These are phyloP conservation scores for Hydrochoerus hydrochaeris DNA, from an alignment of 2,113 vertebrate genomes.

Conservation along the genomic window DNA sequence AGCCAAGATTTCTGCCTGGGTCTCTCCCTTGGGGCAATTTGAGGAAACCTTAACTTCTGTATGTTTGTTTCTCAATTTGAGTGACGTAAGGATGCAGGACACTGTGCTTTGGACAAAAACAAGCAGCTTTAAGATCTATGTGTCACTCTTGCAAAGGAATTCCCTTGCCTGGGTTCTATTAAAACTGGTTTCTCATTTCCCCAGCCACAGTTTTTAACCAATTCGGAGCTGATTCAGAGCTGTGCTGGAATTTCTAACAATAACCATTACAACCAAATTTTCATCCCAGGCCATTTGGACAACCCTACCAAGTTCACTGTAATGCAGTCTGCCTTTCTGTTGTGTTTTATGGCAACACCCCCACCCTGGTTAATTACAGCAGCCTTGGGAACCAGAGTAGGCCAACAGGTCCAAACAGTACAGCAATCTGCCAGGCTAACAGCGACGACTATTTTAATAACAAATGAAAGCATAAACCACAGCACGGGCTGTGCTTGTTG, in stretches of 20 bases:
- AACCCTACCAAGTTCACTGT: neutral
- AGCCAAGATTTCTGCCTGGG: constrained; percentile 49
- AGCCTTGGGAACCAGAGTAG: constrained; percentile 43
- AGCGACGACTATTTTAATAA: constrained; percentile 43
- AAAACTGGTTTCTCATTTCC: neutral
- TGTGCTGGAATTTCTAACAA: constrained; percentile 31
- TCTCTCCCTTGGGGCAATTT: constrained; percentile 46
- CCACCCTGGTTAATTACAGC: constrained; percentile 61
- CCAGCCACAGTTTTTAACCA: neutral
- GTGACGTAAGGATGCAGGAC: neutral
- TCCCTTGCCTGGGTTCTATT: constrained; percentile 11
- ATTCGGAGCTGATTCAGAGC: neutral
- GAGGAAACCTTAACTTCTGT: constrained; percentile 60
- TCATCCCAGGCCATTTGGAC: neutral
- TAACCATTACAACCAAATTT: constrained; percentile 25
- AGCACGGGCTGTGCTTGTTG: constrained; percentile 44
- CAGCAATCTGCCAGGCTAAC: constrained; percentile 56
- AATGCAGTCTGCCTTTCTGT: constrained; percentile 66
- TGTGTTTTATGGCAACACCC: neutral
- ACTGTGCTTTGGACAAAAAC: neutral
- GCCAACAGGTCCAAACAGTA: constrained; percentile 52
- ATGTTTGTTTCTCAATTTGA: constrained; percentile 28
- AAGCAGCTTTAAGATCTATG: neutral
- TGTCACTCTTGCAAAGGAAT: constrained; percentile 21
- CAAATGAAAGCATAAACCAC: constrained; percentile 62